Evolutionary conservation across 2,888 invertebrate genomes (phyloP), one percentile per base, ranked within the genome.

Genomic region (Zhengitettix transpicula): DNA sequence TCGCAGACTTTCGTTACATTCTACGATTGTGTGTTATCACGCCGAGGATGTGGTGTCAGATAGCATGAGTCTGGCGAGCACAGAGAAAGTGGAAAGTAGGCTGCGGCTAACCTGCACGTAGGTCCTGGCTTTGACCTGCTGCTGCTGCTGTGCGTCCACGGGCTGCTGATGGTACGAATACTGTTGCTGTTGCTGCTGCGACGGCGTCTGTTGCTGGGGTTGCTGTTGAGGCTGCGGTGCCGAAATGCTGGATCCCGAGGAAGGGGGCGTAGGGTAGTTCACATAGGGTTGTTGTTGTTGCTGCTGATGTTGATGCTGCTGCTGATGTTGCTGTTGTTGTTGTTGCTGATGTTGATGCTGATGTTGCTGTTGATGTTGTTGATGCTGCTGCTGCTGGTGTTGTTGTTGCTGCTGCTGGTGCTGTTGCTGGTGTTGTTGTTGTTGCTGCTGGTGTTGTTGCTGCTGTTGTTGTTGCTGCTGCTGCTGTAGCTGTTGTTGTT

Each of bases 391-490:
- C 54, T 58, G 62, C 11, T 58, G 41, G 16, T 62, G 64, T 52
- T 60, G 56, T 14, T 56, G 60, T 44, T 52, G 60, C 12, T 16
- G 53, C 11, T 42, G 56, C 40, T 40, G 40, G 0, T 41, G 55
- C 0, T 52, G 61, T 42, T 55, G 55, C 52, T 40, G 61, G 60
- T 55, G 59, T 15, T 54, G 63, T 42, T 53, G 59, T 42, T 60
- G 61, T 42, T 56, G 64, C 14, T 58, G 58, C 10, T 59, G 64
- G 52, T 60, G 64, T n/a, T 55, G 63, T 40, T 55, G 62, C 28
- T 57, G 44, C 40, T 55, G 52, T 28, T 60, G 63, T 51, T 42
- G 60, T 44, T 56, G 61, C 44, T 60, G 58, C 51, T 47, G 52
- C 42, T 56, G 52, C 57, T 56, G 52, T 60, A 60, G 56, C 57